Evolutionary conservation across 2,113 vertebrate species (phyloP), one percentile per base, ranked within the genome.

Genomic region (Cavia porcellus): DNA sequence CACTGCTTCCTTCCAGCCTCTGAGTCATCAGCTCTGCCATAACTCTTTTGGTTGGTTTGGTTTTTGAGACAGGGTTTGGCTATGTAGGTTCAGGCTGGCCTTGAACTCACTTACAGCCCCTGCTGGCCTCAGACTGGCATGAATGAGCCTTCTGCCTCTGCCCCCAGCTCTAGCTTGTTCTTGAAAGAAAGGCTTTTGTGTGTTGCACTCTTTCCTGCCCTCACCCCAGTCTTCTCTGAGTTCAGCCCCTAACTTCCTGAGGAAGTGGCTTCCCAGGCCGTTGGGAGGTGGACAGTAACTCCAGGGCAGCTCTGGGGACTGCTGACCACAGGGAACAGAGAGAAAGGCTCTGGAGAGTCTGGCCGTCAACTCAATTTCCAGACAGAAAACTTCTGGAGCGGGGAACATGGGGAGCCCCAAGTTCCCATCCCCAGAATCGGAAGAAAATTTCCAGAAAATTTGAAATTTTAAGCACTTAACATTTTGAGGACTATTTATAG

Each of bases 361-460:
- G 87, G 75, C n/a, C 72, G 68, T 75, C 17, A 94, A 61, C 42
- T 72, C 68, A 64, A 2, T 95, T 91, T 93, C 80, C 89, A 96
- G 62, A 74, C 28, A 91, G 10, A 89, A 93, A 82, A n/a, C 94
- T 81, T 30, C 32, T 47, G 7, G 9, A 50, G 32, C 61, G 81
- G 45, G 47, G 24, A 52, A 42, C 32, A 52, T 47, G 32, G 55
- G 30, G 35, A 45, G 50, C 42, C 59, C 64, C 52, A 42, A 12
- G 4, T 10, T 50, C n/a, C 7, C 4, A 10, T 72, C 19, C 64
- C 64, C n/a, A 57, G 85, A 35, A 70, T 35, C 35, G 32, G 11
- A 32, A n/a, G 42, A 72, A 50, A 79, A 50, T 88, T 62, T 24
- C 61, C 62, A 75, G 62, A 70, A 96, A 89, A 19, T 92, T 62